phyloP scores from a whole-genome alignment of 2,888 invertebrate species.

The Chaetogeoica ovagalla region DNA sequence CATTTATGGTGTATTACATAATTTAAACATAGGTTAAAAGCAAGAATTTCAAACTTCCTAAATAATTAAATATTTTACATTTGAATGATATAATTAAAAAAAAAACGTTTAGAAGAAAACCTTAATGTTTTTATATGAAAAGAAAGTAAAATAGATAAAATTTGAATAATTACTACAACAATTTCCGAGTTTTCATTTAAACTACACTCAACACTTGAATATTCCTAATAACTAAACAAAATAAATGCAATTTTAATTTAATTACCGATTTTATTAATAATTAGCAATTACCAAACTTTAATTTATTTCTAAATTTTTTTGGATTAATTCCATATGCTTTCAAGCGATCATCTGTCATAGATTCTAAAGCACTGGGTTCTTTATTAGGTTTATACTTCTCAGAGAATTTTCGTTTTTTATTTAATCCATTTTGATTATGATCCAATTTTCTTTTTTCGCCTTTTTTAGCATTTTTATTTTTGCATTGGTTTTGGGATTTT shows the following conservation, averaged over 20 bases:
- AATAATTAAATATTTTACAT: too few species aligned
- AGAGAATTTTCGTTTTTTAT: conserved; percentile 54
- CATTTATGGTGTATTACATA: too few species aligned
- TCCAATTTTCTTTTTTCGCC: conserved; percentile 50
- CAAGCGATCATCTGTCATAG: conserved; percentile 76
- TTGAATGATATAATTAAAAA: too few species aligned
- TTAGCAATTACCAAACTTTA: conserved; percentile 65
- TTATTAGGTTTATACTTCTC: conserved; percentile 54
- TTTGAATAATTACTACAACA: too few species aligned
- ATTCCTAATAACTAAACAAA: background rate
- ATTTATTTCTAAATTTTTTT: conserved; percentile 79
- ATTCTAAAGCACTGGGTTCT: conserved; percentile 54
- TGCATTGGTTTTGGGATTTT: conserved; percentile 54
- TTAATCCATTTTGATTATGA: conserved; percentile 54
- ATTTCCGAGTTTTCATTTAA: background rate
- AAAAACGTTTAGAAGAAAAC: too few species aligned
- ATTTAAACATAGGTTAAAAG: too few species aligned
- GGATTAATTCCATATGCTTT: conserved; percentile 91
- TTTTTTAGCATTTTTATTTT: conserved; percentile 32
- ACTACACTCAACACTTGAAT: background rate
- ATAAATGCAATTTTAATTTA: conserved; percentile 14
- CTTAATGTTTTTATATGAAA: too few species aligned
- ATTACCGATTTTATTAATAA: conserved; percentile 25
- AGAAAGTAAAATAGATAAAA: too few species aligned
- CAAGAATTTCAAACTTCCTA: too few species aligned